Evolutionary conservation across 2,888 invertebrate species (phyloP).

Genomic region (Hylaea fasciaria): DNA sequence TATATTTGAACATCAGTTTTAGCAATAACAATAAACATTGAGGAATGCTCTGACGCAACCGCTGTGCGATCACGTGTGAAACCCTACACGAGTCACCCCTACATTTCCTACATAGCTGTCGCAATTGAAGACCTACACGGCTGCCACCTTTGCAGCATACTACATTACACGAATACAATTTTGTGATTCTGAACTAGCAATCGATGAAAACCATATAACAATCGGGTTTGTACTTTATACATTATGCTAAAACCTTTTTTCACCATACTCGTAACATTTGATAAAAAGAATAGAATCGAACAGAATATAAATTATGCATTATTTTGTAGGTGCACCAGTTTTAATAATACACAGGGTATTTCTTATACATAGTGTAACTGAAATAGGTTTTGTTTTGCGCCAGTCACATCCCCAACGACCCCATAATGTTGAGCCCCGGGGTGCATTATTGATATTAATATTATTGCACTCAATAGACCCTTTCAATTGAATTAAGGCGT

Average conservation of each 20-base stretch:
- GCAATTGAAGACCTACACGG: conserved; percentile 4
- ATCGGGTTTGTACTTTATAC: too few species aligned
- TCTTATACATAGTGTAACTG: too few species aligned
- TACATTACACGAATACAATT: too few species aligned
- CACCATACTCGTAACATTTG: too few species aligned
- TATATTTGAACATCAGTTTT: conserved; percentile 4
- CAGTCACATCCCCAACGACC: conserved; percentile 24
- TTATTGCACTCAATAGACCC: conserved; percentile 46
- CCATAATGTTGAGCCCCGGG: conserved; percentile 20
- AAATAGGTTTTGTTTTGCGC: conserved; percentile 9
- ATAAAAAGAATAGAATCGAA: too few species aligned
- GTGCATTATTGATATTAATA: conserved; percentile 45
- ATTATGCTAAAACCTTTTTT: too few species aligned
- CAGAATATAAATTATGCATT: too few species aligned
- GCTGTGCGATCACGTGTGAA: conserved; percentile 15
- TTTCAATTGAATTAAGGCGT: conserved; percentile 36
- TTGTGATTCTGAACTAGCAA: too few species aligned
- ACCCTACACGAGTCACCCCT: conserved; percentile 15
- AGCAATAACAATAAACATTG: conserved; percentile 21
- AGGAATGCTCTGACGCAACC: not conserved
- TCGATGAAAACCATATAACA: too few species aligned
- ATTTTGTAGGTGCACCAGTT: too few species aligned
- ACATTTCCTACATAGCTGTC: not conserved
- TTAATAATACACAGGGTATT: too few species aligned
- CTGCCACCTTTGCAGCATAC: not conserved